Evolutionary conservation across 2,888 invertebrate genomes (phyloP).

Genomic region (Oasisia sp.): DNA sequence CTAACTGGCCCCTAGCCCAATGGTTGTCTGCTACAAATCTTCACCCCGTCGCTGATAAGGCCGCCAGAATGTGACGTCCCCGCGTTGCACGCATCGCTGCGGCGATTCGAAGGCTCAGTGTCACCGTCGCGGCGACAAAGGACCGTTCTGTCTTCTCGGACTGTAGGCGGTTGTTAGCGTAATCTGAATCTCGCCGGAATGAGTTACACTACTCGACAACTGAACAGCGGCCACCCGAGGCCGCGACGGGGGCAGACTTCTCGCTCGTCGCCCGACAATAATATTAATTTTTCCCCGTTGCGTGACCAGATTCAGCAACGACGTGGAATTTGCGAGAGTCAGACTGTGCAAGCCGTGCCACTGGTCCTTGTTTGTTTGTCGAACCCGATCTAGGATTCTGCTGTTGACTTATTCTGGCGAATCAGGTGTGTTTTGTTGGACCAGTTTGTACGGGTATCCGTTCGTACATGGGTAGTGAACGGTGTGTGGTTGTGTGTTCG

Average conservation of each 20-base stretch:
- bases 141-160: not conserved
- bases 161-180: not conserved
- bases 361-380: not conserved
- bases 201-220: not conserved
- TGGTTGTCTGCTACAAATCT: not conserved
- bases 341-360: not conserved
- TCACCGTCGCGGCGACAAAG: not conserved
- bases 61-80: not conserved
- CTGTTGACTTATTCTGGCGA: not conserved
- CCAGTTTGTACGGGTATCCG: conserved; percentile 6
- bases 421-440: not conserved
- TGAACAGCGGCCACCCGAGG: not conserved
- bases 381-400: not conserved
- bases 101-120: not conserved
- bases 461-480: not conserved
- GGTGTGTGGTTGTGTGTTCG: too few relatives aligned
- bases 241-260: not conserved
- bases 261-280: not conserved
- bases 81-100: not conserved
- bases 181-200: not conserved
- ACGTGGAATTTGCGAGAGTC: not conserved
- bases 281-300: not conserved
- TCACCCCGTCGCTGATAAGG: not conserved
- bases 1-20: not conserved
- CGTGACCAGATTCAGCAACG: not conserved